These are phyloP conservation scores for Nothocercus julius DNA, from an alignment of 2,113 vertebrate genomes.

Conservation along the genomic window DNA sequence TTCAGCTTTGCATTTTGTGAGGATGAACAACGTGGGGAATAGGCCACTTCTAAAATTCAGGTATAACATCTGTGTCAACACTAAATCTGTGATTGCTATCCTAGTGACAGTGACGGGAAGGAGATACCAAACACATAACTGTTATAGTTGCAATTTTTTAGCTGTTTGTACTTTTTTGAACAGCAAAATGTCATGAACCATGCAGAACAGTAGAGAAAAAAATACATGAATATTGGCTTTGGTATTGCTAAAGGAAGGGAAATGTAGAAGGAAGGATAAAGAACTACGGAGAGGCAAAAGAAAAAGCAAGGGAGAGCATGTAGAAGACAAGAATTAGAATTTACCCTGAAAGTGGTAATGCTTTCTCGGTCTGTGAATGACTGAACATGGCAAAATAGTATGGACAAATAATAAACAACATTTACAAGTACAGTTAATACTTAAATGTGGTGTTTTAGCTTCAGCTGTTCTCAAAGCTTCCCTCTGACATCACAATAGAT, in stretches of 20 bases:
- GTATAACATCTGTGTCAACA: neutral
- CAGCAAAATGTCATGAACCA: neutral
- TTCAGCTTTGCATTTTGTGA: constrained; percentile 2
- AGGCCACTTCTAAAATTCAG: constrained; percentile 49
- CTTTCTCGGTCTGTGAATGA: neutral
- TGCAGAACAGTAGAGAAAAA: neutral
- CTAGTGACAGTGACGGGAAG: neutral
- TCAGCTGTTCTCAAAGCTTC: neutral
- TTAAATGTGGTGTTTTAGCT: neutral
- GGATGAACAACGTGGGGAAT: constrained; percentile 47
- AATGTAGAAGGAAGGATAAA: neutral
- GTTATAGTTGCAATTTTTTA: neutral
- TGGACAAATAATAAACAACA: neutral
- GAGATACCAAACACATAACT: neutral
- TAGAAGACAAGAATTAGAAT: neutral
- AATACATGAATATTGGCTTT: neutral
- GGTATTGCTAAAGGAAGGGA: neutral
- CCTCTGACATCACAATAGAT: neutral
- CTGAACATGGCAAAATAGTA: neutral
- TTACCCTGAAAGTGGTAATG: neutral
- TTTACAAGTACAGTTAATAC: neutral
- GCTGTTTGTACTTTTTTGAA: neutral
- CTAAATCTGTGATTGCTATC: neutral
- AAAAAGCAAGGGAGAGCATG: neutral
- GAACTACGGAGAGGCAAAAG: neutral